Conservation (phyloP, 2,888 invertebrate species). For the Gari tellinella region DNA sequence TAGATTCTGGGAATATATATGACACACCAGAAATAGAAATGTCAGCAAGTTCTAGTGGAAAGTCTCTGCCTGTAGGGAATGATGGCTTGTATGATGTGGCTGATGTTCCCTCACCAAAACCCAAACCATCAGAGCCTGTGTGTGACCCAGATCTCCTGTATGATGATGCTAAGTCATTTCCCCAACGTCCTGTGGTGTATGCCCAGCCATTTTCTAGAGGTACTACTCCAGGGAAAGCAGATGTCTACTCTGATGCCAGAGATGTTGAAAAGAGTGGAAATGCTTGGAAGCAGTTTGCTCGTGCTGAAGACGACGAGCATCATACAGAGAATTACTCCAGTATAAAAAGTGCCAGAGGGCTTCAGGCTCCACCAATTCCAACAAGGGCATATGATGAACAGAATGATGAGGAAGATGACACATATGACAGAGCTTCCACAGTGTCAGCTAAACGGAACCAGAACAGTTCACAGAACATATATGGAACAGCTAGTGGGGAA, state of each 20-base stretch:
- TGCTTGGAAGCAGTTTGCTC: slow-evolving; percentile 61
- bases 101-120: neutral
- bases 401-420: slow-evolving; percentile 40
- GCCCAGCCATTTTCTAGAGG: slow-evolving; percentile 13
- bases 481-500: slow-evolving; percentile 49
- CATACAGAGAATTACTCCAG: slow-evolving; percentile 59
- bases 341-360: slow-evolving; percentile 37
- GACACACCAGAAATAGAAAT: neutral
- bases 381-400: slow-evolving; percentile 22
- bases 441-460: neutral
- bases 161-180: neutral
- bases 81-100: slow-evolving; percentile 1
- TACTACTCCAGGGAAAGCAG: neutral
- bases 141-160: too few species aligned
- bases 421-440: slow-evolving; percentile 30
- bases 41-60: neutral
- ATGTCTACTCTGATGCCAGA: neutral
- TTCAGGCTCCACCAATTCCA: slow-evolving; percentile 34
- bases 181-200: slow-evolving; percentile 19
- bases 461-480: slow-evolving; percentile 26
- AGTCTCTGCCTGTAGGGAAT: neutral
- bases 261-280: slow-evolving; percentile 16
- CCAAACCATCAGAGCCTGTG: too few species aligned
- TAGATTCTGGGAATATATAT: neutral
- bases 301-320: slow-evolving; percentile 37